Base-by-base conservation (phyloP, 1,140 invertebrate genomes). In the Drosophila insularis region DNA sequence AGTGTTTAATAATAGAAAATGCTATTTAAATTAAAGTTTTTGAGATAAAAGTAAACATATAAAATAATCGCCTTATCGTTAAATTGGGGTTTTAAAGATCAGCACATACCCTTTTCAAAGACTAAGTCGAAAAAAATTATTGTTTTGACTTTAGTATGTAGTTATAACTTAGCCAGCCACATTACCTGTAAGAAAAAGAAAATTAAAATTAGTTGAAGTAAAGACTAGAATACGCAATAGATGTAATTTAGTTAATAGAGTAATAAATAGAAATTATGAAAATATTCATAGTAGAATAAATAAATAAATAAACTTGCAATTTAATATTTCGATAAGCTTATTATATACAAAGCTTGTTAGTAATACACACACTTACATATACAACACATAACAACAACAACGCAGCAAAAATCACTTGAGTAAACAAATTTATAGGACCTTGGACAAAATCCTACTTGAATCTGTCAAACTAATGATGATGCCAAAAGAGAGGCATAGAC, bases 181-280 rank as follows among this genome's bases (percentile, higher is more conserved):
- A n/a, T n/a, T 50, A 50, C 43, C 43, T 21, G 10, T 4, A 50
- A 50, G 8, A 19, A 50, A 10, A 50, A 50, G 6, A 4, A 19
- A 8, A 46, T 46, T 1, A 0, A 46, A 46, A 17, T 50, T 19
- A 7, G 17, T 7, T 8, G 13, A 4, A 10, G 6, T 32, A 1
- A 32, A 32, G 27, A 5, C 32, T 23, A 21, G 55, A 74, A 31
- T 39, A 19, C 8, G 46, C 17, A 23, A 21, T 13, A 37, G 37
- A 74, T 74, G 67, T 27, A 74, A 67, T 74, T 74, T n/a, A n/a
- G n/a, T n/a, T n/a, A 74, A 32, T 37, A 19, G 35, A 40, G 54
- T 67, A 39, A 63, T 74, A 39, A 39, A 68, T 68, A 62, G 13
- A 32, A 37, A 60, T 61, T 61, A 7, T 50, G 17, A 11, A 21